Percentiles rank a stretch among this genome's conserved stretches.
These are phyloP conservation scores for Metacarcinus magister DNA, from an alignment of 2,888 invertebrate species.

Conservation along the genomic window DNA sequence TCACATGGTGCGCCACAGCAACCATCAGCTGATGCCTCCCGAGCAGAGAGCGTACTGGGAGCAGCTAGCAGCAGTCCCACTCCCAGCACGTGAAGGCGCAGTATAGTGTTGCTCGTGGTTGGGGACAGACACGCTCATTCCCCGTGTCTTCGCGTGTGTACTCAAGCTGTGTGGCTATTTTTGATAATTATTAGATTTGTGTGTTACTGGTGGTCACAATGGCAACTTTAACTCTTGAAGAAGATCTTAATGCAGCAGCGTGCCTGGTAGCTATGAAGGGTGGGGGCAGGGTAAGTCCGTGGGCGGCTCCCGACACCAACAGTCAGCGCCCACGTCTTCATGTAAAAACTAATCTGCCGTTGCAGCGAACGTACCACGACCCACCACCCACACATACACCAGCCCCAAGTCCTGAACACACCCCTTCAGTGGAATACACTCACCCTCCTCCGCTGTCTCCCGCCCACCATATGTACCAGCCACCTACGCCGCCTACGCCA, in stretches of 20 bases:
- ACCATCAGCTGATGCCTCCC: constrained; percentile 74
- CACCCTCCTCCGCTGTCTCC: constrained; percentile 74
- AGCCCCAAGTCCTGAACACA: constrained; percentile 77
- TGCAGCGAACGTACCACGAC: constrained; percentile 71
- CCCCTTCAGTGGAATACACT: constrained; percentile 70
- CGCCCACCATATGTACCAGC: constrained; percentile 79
- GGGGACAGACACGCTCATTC: not conserved
- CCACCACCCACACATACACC: constrained; percentile 79
- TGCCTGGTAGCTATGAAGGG: constrained; percentile 80
- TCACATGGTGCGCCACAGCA: constrained; percentile 74
- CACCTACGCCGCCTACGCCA: constrained; percentile 80
- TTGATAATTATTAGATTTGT: constrained; percentile 43
- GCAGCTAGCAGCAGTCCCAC: not conserved
- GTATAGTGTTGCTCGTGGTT: constrained; percentile 63
- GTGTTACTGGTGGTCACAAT: constrained; percentile 60
- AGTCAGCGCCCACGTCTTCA: constrained; percentile 78
- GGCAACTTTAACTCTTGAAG: constrained; percentile 73
- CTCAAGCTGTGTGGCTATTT: constrained; percentile 48
- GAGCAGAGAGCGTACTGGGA: constrained; percentile 54
- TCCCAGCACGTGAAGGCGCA: constrained; percentile 74
- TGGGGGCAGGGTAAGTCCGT: constrained; percentile 66
- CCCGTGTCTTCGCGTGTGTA: constrained; percentile 56
- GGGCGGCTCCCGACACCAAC: constrained; percentile 74
- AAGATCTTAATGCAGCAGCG: constrained; percentile 78
- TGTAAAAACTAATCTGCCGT: constrained; percentile 71